Evolutionary conservation across 2,888 invertebrate genomes (phyloP).

Genomic region (Schizotus pectinicornis): DNA sequence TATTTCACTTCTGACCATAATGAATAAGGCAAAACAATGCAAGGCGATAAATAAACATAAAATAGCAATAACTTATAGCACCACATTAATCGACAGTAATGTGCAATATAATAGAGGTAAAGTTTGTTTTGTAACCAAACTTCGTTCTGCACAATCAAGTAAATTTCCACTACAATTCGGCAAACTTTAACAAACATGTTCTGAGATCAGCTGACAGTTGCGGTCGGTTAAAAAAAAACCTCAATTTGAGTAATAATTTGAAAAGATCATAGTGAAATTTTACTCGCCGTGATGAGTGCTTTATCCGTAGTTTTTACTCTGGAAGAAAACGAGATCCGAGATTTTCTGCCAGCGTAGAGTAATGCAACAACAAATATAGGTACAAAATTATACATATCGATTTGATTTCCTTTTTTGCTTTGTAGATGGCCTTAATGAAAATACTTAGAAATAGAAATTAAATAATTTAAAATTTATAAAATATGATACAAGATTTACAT

Average conservation of each 20-base stretch:
- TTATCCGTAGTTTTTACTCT: constrained; percentile 22
- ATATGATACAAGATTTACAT: constrained; percentile 58
- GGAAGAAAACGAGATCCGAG: constrained; percentile 26
- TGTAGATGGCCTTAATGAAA: constrained; percentile 33
- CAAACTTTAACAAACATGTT: constrained; percentile 9
- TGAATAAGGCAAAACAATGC: constrained; percentile 28
- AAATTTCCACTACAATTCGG: constrained; percentile 40
- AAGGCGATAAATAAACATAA: constrained; percentile 23
- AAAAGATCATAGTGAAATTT: constrained; percentile 25
- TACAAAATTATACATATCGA: constrained; percentile 48
- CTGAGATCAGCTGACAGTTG: constrained; percentile 25
- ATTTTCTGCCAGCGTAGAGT: constrained; percentile 35
- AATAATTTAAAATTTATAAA: constrained; percentile 58
- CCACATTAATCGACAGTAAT: constrained; percentile 28
- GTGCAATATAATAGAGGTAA: constrained; percentile 24
- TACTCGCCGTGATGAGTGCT: constrained; percentile 22
- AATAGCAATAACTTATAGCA: constrained; percentile 27
- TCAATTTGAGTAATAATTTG: constrained; percentile 15
- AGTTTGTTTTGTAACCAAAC: constrained; percentile 48
- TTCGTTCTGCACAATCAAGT: constrained; percentile 39
- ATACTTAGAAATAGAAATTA: constrained; percentile 45
- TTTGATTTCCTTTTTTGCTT: constrained; percentile 43
- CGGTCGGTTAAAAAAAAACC: constrained; percentile 15
- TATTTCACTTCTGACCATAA: constrained; percentile 32
- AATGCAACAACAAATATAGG: constrained; percentile 42